These are phyloP conservation scores for Pitta sordida DNA, from an alignment of 2,113 vertebrate species.

Conservation along the genomic window DNA sequence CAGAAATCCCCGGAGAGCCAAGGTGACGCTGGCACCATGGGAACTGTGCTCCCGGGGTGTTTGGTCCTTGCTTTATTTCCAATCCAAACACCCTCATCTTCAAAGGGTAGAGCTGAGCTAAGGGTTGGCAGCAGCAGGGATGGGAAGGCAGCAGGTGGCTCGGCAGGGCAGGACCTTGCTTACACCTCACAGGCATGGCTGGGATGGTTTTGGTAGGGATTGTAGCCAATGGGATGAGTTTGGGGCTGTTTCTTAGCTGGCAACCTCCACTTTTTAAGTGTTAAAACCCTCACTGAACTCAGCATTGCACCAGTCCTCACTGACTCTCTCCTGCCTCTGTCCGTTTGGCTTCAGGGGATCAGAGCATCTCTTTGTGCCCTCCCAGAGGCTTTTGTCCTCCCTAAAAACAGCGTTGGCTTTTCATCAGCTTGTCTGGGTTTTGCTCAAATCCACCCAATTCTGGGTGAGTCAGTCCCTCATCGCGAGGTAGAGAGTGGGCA, in stretches of 20 bases:
- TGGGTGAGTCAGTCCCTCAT: neutral
- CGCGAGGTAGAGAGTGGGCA: neutral
- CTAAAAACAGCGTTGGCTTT: neutral
- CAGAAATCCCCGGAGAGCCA: neutral
- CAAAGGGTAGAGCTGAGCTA: neutral
- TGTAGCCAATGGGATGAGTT: fast-evolving
- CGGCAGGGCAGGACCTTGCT: neutral
- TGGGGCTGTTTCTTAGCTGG: neutral
- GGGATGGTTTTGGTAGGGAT: neutral
- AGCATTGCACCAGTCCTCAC: neutral
- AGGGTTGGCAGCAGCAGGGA: neutral
- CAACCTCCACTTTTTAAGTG: neutral
- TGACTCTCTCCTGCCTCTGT: neutral
- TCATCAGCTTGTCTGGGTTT: neutral
- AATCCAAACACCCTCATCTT: fast-evolving
- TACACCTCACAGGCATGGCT: fast-evolving
- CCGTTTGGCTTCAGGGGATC: neutral
- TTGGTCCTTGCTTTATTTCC: neutral
- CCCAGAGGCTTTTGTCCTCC: neutral
- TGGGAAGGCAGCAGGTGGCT: neutral
- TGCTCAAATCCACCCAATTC: neutral
- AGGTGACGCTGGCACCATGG: neutral
- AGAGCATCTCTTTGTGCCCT: neutral
- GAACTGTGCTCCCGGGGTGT: neutral
- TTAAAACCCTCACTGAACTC: neutral